Percentiles rank a stretch among this genome's conserved stretches.
Evolutionary conservation across 2,797 vertebrate species (phyloP).

Genomic region (Etheostoma nigrum): DNA sequence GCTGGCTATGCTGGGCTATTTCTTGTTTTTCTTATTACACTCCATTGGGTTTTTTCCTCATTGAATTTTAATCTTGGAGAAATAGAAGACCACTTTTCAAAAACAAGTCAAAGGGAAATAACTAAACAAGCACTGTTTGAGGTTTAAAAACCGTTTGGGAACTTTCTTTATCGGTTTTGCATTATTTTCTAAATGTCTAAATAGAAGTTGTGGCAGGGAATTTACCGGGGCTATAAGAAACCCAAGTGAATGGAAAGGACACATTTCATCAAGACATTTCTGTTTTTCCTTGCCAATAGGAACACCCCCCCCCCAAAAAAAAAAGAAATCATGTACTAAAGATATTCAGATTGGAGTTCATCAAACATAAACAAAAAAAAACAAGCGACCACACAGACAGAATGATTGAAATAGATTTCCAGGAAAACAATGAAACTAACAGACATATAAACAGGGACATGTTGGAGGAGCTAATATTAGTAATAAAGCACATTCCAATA

Average conservation of each 20-base stretch:
- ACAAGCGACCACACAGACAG: background rate
- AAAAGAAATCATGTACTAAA: conserved; percentile 11
- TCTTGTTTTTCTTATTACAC: conserved; percentile 73
- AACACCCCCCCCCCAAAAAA: background rate
- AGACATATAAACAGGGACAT: background rate
- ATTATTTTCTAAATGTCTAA: conserved; percentile 46
- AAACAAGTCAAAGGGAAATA: conserved; percentile 76
- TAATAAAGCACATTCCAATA: too few species aligned
- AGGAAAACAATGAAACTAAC: background rate
- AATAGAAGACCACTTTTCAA: conserved; percentile 67
- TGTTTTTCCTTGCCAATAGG: background rate
- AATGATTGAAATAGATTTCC: background rate
- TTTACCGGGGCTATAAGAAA: conserved; percentile 8
- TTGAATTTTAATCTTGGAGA: conserved; percentile 73
- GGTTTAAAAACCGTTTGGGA: conserved; percentile 60
- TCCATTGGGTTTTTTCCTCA: conserved; percentile 65
- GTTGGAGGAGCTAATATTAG: background rate
- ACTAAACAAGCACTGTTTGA: conserved; percentile 65
- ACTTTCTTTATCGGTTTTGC: conserved; percentile 59
- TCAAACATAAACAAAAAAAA: background rate
- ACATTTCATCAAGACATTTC: conserved; percentile 27
- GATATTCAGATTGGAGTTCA: background rate
- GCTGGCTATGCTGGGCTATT: conserved; percentile 63
- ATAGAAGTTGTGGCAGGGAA: conserved; percentile 29
- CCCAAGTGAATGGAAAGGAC: conserved; percentile 24